A percentile compares a stretch with the other conserved stretches of the same genome.
phyloP scores from a whole-genome alignment of 2,113 vertebrate species.

The Cisticola juncidis region DNA sequence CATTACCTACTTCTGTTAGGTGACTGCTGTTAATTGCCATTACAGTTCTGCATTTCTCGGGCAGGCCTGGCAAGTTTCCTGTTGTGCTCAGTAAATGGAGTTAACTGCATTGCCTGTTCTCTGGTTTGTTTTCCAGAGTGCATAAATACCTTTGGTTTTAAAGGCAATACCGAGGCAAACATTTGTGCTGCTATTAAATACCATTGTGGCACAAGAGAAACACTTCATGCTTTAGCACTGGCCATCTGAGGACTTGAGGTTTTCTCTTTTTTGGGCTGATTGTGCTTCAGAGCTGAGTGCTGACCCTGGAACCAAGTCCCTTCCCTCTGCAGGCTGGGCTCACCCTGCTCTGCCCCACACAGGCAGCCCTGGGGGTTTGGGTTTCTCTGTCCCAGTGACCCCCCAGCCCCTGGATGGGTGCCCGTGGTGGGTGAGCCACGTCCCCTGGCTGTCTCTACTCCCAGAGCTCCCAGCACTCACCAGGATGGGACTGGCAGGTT shows the following conservation, averaged over 20 bases:
- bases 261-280: background rate
- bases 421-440: fast-evolving
- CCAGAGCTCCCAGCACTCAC: background rate
- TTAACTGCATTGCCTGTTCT: background rate
- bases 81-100: background rate
- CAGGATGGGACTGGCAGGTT: background rate
- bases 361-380: fast-evolving
- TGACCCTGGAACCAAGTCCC: background rate
- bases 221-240: background rate
- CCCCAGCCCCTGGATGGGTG: background rate
- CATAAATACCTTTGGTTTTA: constrained; percentile 14
- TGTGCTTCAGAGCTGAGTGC: background rate
- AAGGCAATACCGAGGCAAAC: background rate
- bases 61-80: background rate
- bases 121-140: background rate
- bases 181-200: constrained; percentile 8
- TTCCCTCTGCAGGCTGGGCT: background rate
- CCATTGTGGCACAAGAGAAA: background rate
- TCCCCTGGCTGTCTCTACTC: background rate
- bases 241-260: background rate
- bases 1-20: background rate
- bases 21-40: background rate
- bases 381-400: background rate
- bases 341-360: background rate
- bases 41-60: background rate